Conservation (phyloP, 2,888 invertebrate genomes). For the Athalia rosae region DNA sequence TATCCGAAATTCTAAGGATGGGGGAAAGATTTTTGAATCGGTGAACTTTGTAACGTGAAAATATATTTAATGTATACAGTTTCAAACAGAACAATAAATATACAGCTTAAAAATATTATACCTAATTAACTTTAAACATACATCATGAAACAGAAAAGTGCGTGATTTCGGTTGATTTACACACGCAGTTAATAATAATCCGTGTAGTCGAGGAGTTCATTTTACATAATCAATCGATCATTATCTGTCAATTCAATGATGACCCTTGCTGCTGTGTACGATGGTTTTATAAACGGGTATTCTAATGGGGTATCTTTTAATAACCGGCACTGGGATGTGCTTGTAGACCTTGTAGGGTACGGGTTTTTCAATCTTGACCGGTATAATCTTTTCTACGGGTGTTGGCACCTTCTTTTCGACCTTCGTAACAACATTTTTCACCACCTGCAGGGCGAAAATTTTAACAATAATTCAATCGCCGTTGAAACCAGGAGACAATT, state of each 20-base stretch:
- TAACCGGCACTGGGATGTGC: constrained; percentile 78
- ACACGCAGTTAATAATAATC: too few relatives aligned
- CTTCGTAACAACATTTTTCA: constrained; percentile 58
- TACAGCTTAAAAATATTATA: constrained; percentile 11
- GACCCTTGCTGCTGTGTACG: constrained; percentile 79
- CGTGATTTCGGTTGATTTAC: too few relatives aligned
- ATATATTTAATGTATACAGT: constrained; percentile 27
- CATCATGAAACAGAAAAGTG: constrained; percentile 29
- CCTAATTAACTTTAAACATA: constrained; percentile 9
- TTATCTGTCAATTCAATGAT: background rate
- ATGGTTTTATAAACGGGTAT: constrained; percentile 83
- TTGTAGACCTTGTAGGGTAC: constrained; percentile 82
- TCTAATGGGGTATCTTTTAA: constrained; percentile 81
- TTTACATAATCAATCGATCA: background rate
- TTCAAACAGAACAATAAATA: constrained; percentile 31
- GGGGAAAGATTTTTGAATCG: background rate
- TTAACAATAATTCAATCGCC: background rate
- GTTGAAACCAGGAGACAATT: background rate
- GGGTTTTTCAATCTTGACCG: constrained; percentile 81
- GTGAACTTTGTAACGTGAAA: background rate
- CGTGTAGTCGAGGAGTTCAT: too few relatives aligned
- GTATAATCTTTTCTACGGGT: constrained; percentile 80
- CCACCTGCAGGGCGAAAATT: constrained; percentile 54
- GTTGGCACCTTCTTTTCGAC: constrained; percentile 75
- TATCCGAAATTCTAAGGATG: background rate